These are phyloP conservation scores for Enteromius paludinosus DNA, from an alignment of 2,797 vertebrate genomes.

Conservation along the genomic window DNA sequence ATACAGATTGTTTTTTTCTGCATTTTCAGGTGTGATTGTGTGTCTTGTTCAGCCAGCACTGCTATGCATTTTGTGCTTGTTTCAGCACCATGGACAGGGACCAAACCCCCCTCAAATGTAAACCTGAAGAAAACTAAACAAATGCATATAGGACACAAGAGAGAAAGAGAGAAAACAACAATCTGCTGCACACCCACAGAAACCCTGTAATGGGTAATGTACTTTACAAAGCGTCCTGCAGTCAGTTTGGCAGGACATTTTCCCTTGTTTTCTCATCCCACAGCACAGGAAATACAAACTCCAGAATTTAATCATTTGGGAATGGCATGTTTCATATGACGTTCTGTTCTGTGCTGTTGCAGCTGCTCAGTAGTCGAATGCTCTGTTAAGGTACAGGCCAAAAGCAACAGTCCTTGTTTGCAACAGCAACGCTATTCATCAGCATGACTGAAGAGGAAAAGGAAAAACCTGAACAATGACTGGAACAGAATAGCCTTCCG, in stretches of 20 bases:
- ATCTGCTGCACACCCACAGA: conserved; percentile 59
- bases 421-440: conserved; percentile 10
- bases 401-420: conserved; percentile 12
- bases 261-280: conserved; percentile 10
- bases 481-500: conserved; percentile 68
- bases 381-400: conserved; percentile 15
- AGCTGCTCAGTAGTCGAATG: background rate
- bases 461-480: conserved; percentile 64
- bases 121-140: background rate
- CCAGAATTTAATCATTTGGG: background rate
- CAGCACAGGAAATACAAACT: background rate
- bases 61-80: conserved; percentile 9
- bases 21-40: background rate
- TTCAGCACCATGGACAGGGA: conserved; percentile 72
- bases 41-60: background rate
- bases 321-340: background rate
- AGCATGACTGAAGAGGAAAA: conserved; percentile 40
- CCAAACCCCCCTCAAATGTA: background rate
- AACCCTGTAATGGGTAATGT: conserved; percentile 46
- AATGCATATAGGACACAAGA: background rate
- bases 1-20: background rate
- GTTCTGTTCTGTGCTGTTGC: conserved; percentile 9
- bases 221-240: background rate
- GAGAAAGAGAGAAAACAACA: conserved; percentile 29
- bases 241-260: background rate